A percentile compares a stretch with the other conserved stretches of the same genome.
Conservation (phyloP, 2,888 invertebrate species). For the Ariolimax columbianus region DNA sequence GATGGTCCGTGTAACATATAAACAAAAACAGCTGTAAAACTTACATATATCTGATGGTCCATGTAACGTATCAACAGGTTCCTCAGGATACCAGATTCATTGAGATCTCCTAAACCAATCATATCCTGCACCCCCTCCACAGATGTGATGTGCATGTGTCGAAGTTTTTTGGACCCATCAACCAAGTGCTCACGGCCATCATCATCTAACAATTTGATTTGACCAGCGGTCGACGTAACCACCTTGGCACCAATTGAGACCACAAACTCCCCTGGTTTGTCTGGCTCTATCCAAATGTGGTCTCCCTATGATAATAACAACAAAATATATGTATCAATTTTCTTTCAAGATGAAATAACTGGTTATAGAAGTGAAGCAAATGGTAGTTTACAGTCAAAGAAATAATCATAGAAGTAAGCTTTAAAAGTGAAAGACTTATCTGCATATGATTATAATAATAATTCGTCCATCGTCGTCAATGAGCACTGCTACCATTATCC, state of each 20-base stretch:
- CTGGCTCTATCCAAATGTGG: conserved; percentile 99
- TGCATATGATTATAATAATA: too few relatives aligned
- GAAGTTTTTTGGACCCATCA: conserved; percentile 84
- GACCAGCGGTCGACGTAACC: conserved; percentile 93
- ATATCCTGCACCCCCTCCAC: conserved; percentile 99
- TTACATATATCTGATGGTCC: conserved; percentile 99
- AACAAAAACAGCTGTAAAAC: too few relatives aligned
- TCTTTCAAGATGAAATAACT: too few relatives aligned
- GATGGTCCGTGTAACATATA: too few relatives aligned
- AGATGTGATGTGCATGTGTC: conserved; percentile 84
- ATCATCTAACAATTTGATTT: conserved; percentile 97
- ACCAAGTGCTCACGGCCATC: conserved; percentile 98
- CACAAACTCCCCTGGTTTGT: conserved; percentile 95
- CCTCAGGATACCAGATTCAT: conserved; percentile 98
- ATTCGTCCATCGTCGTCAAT: too few relatives aligned
- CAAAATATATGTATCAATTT: neutral
- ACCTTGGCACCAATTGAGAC: conserved; percentile 99
- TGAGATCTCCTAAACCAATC: conserved; percentile 98
- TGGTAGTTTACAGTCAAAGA: too few relatives aligned
- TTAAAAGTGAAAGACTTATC: too few relatives aligned
- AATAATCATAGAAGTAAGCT: too few relatives aligned
- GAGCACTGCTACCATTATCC: too few relatives aligned
- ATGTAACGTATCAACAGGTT: conserved; percentile 98
- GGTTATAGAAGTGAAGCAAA: too few relatives aligned
- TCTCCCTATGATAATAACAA: conserved; percentile 87